Base-by-base conservation (phyloP, 2,797 vertebrate species). In the Centroberyx gerrardi region DNA sequence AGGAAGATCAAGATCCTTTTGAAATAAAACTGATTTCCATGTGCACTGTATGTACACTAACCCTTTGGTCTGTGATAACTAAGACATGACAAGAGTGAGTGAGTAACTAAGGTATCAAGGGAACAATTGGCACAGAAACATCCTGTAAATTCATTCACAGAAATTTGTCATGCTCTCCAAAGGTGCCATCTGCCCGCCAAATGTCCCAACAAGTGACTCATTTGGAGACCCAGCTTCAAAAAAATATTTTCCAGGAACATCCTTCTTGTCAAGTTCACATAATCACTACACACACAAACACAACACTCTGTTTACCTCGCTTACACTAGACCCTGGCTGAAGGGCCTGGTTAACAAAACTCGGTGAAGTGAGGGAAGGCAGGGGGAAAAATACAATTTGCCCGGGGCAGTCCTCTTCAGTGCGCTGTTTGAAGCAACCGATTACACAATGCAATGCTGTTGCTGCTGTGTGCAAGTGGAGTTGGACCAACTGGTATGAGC, bases 371-470 rank as follows among this genome's bases (percentile, higher is more conserved):
- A 85, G 74, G 73, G 62, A 78, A 75, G 74, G 78, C 65, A 86
- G 63, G 62, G 72, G 75, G 62, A 80, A 81, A 82, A 87, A 80
- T 55, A 84, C 73, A 74, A 82, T 77, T 83, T 84, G 85, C 83
- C 83, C 68, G 56, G 61, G 80, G 83, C 85, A 74, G 62, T 78
- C 18, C 55, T 82, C 77, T 78, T 68, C 65, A 66, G 65, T 54
- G 28, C 83, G 71, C 64, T 76, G 74, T 78, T 78, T 85, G 74
- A 87, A 86, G 80, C 79, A 81, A 71, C 70, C 81, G 82, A 84
- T 86, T 84, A 86, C 80, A 76, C 73, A 77, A 82, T 40, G 33
- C 69, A 82, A 74, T 73, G 75, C 71, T 72, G 77, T 53, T 72
- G 68, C 81, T 81, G 75, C 58, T 74, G 78, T 83, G 76, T 81